These are phyloP conservation scores for Blastobasis lacticolella DNA, from an alignment of 2,888 invertebrate genomes.

Conservation along the genomic window DNA sequence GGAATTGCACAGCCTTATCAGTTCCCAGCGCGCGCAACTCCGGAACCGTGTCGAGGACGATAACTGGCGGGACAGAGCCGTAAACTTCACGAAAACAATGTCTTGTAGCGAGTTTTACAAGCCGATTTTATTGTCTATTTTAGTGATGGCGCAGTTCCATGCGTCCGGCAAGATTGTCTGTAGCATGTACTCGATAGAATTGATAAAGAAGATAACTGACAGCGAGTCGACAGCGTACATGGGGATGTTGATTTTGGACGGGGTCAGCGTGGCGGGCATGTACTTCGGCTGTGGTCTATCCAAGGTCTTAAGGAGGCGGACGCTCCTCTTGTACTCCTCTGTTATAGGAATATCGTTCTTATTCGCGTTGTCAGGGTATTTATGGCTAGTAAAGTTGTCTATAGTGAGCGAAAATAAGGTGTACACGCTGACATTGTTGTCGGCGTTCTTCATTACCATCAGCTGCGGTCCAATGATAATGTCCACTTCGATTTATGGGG, in stretches of 20 bases:
- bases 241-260: conserved; percentile 19
- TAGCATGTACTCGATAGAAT: conserved; percentile 15
- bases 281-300: conserved; percentile 12
- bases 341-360: conserved; percentile 15
- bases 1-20: neutral
- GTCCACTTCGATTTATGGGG: neutral
- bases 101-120: conserved; percentile 1
- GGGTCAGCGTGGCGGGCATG: conserved; percentile 13
- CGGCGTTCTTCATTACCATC: neutral
- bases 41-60: neutral
- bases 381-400: neutral
- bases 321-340: conserved; percentile 9
- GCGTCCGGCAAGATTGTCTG: conserved; percentile 16
- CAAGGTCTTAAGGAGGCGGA: conserved; percentile 10
- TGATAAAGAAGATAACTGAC: conserved; percentile 16
- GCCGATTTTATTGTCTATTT: neutral
- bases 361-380: conserved; percentile 11
- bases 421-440: neutral
- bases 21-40: neutral
- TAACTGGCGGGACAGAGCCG: neutral
- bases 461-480: neutral
- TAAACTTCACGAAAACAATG: neutral
- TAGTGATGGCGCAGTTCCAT: conserved; percentile 7
- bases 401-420: conserved; percentile 11
- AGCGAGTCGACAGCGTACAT: conserved; percentile 15